Percentiles rank a stretch among this genome's conserved stretches.
Evolutionary conservation across 2,888 invertebrate species (phyloP).

Genomic region (Nomada ferruginata): DNA sequence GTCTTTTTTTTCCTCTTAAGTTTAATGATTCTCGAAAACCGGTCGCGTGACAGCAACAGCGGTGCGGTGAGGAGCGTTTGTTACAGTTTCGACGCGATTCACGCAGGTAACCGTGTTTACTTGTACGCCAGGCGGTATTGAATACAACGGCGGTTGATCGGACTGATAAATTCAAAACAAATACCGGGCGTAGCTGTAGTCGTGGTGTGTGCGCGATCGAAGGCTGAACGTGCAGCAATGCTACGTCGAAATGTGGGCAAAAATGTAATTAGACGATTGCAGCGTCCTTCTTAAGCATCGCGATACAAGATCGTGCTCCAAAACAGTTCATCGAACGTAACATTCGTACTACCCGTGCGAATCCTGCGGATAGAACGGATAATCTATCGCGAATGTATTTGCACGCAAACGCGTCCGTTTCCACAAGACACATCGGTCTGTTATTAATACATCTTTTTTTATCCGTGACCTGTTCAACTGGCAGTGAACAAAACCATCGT

Average conservation of each 20-base stretch:
- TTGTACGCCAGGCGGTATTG: conserved; percentile 13
- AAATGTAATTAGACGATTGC: not conserved
- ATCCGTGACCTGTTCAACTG: conserved; percentile 1
- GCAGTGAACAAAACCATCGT: conserved; percentile 43
- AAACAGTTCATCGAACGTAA: not conserved
- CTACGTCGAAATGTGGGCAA: not conserved
- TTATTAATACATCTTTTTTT: conserved; percentile 31
- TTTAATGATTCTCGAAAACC: not conserved
- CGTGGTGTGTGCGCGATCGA: not conserved
- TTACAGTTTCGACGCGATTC: not conserved
- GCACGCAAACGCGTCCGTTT: no score
- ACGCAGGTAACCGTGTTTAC: conserved; percentile 24
- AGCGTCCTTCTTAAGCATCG: not conserved
- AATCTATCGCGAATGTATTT: no score
- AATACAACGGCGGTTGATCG: conserved; percentile 9
- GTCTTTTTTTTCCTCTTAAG: not conserved
- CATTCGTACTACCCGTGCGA: no score
- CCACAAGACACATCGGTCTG: not conserved
- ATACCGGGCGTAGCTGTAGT: conserved; percentile 6
- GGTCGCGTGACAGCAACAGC: not conserved
- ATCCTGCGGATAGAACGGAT: no score
- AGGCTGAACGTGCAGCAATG: not conserved
- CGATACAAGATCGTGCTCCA: not conserved
- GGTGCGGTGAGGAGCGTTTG: not conserved
- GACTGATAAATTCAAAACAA: conserved; percentile 31